Percentiles rank a stretch among this genome's conserved stretches.
phyloP scores from a whole-genome alignment of 2,888 invertebrate genomes.

The Rosalia funebris region DNA sequence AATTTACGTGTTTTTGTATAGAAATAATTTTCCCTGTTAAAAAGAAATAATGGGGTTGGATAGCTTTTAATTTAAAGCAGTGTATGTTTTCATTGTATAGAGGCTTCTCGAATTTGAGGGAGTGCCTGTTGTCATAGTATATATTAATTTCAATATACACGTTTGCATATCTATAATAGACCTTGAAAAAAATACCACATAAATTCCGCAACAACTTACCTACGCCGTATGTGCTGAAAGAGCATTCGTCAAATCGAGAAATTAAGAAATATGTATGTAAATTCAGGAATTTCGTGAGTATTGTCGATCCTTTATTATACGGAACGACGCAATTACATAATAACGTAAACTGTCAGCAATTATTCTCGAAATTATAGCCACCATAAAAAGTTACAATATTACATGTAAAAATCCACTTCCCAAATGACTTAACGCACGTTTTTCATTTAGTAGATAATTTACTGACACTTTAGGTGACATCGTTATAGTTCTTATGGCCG shows the following conservation, averaged over 20 bases:
- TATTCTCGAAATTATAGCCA: not conserved
- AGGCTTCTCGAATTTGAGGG: too few relatives aligned
- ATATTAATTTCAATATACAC: too few relatives aligned
- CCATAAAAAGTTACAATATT: slow-evolving; percentile 5
- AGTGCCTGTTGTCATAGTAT: too few relatives aligned
- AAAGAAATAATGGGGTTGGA: too few relatives aligned
- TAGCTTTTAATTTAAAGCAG: too few relatives aligned
- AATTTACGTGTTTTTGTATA: too few relatives aligned
- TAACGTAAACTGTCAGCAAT: not conserved
- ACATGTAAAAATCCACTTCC: not conserved
- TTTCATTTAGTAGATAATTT: not conserved
- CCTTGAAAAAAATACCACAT: too few relatives aligned
- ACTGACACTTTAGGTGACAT: not conserved
- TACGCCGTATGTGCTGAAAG: not conserved
- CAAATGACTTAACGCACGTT: not conserved
- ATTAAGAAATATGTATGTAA: slow-evolving; percentile 13
- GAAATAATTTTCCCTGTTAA: too few relatives aligned
- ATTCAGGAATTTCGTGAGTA: slow-evolving; percentile 3
- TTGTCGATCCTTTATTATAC: not conserved
- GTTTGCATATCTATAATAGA: too few relatives aligned
- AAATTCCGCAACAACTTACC: not conserved
- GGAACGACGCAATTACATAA: not conserved
- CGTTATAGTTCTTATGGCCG: not conserved
- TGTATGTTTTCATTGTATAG: too few relatives aligned
- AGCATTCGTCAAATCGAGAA: not conserved